These are phyloP conservation scores for Cyclina sinensis DNA, from an alignment of 1,140 invertebrate species.

Conservation along the genomic window DNA sequence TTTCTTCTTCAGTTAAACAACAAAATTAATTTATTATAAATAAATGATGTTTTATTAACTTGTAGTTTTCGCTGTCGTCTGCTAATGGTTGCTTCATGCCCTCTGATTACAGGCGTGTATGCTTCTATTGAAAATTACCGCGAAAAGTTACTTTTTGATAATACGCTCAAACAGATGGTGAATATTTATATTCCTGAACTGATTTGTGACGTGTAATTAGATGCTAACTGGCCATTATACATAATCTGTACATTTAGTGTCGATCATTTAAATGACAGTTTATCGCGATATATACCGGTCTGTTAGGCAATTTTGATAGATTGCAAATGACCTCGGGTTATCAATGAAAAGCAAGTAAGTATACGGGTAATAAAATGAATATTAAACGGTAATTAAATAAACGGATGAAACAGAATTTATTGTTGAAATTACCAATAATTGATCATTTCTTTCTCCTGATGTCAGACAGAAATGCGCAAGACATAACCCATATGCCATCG, in stretches of 20 bases:
- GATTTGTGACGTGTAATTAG: not conserved
- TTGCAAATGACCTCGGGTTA: not conserved
- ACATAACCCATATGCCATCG: not conserved
- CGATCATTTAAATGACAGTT: not conserved
- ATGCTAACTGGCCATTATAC: not conserved
- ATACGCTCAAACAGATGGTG: not conserved
- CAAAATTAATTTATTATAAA: too few relatives aligned
- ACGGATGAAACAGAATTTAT: constrained; percentile 10
- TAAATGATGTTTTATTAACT: too few relatives aligned
- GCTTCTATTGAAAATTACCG: too few relatives aligned
- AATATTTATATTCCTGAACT: not conserved
- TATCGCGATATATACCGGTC: not conserved
- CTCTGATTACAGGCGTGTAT: too few relatives aligned
- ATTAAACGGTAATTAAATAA: constrained; percentile 12
- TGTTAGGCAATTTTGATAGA: not conserved
- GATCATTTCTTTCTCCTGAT: not conserved
- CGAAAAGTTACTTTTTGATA: too few relatives aligned
- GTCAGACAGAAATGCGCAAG: not conserved
- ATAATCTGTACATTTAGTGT: constrained; percentile 9
- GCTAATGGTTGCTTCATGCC: too few relatives aligned
- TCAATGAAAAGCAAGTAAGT: not conserved
- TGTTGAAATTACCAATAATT: not conserved
- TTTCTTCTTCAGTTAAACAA: too few relatives aligned
- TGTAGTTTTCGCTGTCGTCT: too few relatives aligned
- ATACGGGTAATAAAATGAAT: not conserved